A percentile compares a stretch with the other conserved stretches of the same genome.
phyloP scores from a whole-genome alignment of 2,888 invertebrate species.

The Xestia ashworthii region DNA sequence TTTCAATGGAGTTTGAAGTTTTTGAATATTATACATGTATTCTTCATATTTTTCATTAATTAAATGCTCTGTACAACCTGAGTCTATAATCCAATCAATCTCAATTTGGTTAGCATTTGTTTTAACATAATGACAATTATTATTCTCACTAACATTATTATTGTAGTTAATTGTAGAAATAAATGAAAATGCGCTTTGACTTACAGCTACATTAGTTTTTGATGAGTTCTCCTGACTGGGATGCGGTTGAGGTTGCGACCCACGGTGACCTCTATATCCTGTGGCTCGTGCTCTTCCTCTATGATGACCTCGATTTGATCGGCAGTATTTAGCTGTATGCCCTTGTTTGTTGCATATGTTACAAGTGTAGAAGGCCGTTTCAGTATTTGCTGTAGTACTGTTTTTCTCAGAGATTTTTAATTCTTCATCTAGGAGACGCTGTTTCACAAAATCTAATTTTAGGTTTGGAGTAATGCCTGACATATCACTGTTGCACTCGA shows the following conservation, averaged over 20 bases:
- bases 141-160: too few species aligned
- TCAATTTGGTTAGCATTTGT: too few species aligned
- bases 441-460: constrained; percentile 10
- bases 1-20: constrained; percentile 11
- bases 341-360: not conserved
- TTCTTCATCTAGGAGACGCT: constrained; percentile 10
- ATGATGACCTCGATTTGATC: constrained; percentile 1
- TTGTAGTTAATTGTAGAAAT: constrained; percentile 5
- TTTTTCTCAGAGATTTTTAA: constrained; percentile 2
- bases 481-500: constrained; percentile 11
- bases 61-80: constrained; percentile 15
- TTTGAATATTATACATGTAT: constrained; percentile 11
- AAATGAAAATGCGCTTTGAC: not conserved
- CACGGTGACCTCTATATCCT: constrained; percentile 11
- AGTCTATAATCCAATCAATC: not conserved
- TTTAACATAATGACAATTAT: too few species aligned
- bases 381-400: not conserved
- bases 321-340: not conserved
- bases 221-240: constrained; percentile 5
- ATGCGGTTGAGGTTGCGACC: constrained; percentile 5
- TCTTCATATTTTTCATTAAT: constrained; percentile 8
- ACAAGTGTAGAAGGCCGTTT: not conserved
- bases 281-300: not conserved
- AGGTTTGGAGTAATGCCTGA: constrained; percentile 13
- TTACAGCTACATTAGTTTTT: constrained; percentile 11